phyloP scores from a whole-genome alignment of 2,888 invertebrate species.

The Lepas anatifera region DNA sequence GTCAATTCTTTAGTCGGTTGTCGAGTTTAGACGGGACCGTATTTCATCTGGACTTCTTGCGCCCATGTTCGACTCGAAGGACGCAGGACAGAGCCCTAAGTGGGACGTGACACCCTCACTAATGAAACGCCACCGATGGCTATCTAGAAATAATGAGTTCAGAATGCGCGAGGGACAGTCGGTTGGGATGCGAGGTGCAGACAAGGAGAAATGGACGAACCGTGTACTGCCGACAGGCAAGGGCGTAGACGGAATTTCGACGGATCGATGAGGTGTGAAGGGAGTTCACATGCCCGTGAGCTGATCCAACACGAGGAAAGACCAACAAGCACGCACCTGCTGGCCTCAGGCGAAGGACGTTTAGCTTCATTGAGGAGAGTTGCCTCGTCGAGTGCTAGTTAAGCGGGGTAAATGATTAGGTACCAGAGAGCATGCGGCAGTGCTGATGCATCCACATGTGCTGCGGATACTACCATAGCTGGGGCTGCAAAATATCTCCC shows the following conservation, averaged over 20 bases:
- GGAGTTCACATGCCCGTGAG: neutral
- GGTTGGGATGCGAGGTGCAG: neutral
- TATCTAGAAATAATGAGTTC: conserved; percentile 4
- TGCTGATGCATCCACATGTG: too few species aligned
- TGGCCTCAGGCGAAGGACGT: too few species aligned
- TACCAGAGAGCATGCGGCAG: too few species aligned
- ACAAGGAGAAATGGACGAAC: conserved; percentile 7
- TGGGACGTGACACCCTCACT: conserved; percentile 8
- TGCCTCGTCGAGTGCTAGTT: too few species aligned
- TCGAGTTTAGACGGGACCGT: too few species aligned
- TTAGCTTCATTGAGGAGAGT: neutral
- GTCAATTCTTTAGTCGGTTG: too few species aligned
- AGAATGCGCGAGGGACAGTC: neutral
- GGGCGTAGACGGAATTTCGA: neutral
- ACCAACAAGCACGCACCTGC: too few species aligned
- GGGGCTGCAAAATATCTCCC: too few species aligned
- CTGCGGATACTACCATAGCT: too few species aligned
- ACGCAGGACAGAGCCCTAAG: neutral
- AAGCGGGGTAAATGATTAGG: too few species aligned
- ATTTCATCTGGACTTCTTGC: too few species aligned
- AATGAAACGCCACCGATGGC: neutral
- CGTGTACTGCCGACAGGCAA: neutral
- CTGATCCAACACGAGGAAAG: too few species aligned
- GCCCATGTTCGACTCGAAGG: neutral
- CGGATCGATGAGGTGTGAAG: neutral